These are phyloP conservation scores for Prochilodus magdalenae DNA, from an alignment of 2,113 vertebrate species.

Conservation along the genomic window DNA sequence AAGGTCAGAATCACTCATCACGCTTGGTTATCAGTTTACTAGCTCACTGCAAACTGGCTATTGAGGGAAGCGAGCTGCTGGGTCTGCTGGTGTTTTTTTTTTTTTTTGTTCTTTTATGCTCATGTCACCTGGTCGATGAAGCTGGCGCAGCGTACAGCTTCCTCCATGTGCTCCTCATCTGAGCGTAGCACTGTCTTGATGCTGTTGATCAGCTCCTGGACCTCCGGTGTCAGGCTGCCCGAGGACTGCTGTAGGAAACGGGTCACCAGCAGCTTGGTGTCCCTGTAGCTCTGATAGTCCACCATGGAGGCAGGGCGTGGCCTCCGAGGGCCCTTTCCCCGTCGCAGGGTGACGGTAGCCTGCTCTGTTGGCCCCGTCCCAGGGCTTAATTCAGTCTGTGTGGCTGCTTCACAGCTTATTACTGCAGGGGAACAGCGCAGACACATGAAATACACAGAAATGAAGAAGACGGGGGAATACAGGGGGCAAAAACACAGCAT, in stretches of 20 bases:
- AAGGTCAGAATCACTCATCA: too few species aligned
- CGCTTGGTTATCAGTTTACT: too few species aligned
- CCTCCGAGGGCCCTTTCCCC: constrained; percentile 58
- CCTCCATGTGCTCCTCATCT: constrained; percentile 86
- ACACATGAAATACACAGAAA: not conserved
- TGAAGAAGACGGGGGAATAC: not conserved
- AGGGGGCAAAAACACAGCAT: too few species aligned
- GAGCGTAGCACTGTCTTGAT: constrained; percentile 85
- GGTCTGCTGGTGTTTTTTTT: too few species aligned
- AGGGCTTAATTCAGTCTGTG: constrained; percentile 72
- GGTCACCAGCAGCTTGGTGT: constrained; percentile 81
- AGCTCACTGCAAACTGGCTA: too few species aligned
- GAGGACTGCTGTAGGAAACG: constrained; percentile 81
- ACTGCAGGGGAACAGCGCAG: constrained; percentile 20
- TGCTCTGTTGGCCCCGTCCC: constrained; percentile 48
- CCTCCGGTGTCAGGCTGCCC: constrained; percentile 78
- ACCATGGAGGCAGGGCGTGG: constrained; percentile 80
- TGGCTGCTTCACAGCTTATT: constrained; percentile 75
- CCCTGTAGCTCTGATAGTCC: constrained; percentile 82
- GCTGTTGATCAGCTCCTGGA: constrained; percentile 82
- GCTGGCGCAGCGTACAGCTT: constrained; percentile 82
- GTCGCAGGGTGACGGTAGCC: constrained; percentile 68
- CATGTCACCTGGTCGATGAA: constrained; percentile 83
- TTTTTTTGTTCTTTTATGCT: too few species aligned
- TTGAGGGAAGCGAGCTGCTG: too few species aligned